Conservation (phyloP, 2,797 vertebrate species). For the Miichthys miiuy region DNA sequence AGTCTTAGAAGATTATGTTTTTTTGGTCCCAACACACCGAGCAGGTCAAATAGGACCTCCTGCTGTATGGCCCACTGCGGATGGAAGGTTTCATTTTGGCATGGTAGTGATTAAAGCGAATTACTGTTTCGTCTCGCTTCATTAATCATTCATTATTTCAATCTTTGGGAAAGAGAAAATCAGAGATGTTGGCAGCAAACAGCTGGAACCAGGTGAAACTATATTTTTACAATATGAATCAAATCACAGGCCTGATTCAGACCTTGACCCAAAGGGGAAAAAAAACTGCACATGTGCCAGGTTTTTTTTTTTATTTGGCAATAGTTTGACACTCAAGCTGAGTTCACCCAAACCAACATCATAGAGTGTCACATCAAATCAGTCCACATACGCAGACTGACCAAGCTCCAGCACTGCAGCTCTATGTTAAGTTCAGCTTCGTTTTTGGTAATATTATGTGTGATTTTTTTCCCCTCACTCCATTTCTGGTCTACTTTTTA, state of each 20-base stretch:
- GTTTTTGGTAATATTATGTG: neutral
- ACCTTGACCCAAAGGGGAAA: neutral
- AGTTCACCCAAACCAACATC: neutral
- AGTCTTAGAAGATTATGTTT: neutral
- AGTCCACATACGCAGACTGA: neutral
- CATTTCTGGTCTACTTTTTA: neutral
- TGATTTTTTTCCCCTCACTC: neutral
- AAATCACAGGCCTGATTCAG: neutral
- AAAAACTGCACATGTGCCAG: neutral
- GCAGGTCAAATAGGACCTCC: neutral
- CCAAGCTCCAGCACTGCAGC: neutral
- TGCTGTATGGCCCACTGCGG: neutral
- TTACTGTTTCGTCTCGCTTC: neutral
- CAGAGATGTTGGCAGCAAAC: neutral
- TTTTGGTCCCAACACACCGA: neutral
- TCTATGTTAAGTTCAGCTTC: neutral
- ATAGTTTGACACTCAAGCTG: neutral
- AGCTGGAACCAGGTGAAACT: neutral
- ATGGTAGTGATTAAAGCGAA: neutral
- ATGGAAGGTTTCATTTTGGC: neutral
- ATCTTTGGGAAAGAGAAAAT: neutral
- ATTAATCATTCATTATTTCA: constrained; percentile 12
- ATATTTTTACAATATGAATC: neutral
- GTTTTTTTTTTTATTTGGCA: neutral
- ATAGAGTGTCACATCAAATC: neutral